These are phyloP conservation scores for Drosophila infuscata DNA, from an alignment of 2,888 invertebrate genomes.

Conservation along the genomic window DNA sequence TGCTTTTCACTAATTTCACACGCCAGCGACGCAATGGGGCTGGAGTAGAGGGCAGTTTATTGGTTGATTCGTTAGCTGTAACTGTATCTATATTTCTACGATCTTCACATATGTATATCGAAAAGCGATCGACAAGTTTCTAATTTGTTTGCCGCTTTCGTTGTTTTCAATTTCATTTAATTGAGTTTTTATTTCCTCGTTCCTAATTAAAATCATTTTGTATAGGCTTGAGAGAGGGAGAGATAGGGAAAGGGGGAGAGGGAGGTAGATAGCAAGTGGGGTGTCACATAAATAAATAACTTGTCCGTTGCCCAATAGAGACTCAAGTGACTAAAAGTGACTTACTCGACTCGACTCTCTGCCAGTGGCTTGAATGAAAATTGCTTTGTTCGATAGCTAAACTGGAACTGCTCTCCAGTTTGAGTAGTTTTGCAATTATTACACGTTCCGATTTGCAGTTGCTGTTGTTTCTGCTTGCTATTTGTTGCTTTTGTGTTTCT, in stretches of 20 bases:
- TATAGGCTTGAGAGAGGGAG: slow-evolving; percentile 17
- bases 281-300: slow-evolving; percentile 38
- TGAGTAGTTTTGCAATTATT: slow-evolving; percentile 67
- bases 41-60: neutral
- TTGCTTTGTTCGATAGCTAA: slow-evolving; percentile 50
- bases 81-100: slow-evolving; percentile 25
- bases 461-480: slow-evolving; percentile 14
- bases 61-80: slow-evolving; percentile 8
- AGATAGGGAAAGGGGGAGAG: neutral
- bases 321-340: slow-evolving; percentile 15
- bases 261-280: neutral
- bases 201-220: slow-evolving; percentile 59
- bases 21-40: slow-evolving; percentile 27
- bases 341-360: slow-evolving; percentile 7
- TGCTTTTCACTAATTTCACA: slow-evolving; percentile 52
- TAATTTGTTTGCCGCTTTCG: slow-evolving; percentile 50
- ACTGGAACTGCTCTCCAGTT: slow-evolving; percentile 62
- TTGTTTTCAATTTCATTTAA: slow-evolving; percentile 57
- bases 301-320: slow-evolving; percentile 31
- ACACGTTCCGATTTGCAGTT: slow-evolving; percentile 22
- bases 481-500: slow-evolving; percentile 30
- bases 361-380: slow-evolving; percentile 25
- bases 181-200: slow-evolving; percentile 41
- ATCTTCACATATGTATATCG: slow-evolving; percentile 44
- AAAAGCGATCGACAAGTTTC: slow-evolving; percentile 49